Evolutionary conservation across 2,797 vertebrate genomes (phyloP), one percentile per base, ranked within the genome.

Genomic region (Oryzias sinensis): DNA sequence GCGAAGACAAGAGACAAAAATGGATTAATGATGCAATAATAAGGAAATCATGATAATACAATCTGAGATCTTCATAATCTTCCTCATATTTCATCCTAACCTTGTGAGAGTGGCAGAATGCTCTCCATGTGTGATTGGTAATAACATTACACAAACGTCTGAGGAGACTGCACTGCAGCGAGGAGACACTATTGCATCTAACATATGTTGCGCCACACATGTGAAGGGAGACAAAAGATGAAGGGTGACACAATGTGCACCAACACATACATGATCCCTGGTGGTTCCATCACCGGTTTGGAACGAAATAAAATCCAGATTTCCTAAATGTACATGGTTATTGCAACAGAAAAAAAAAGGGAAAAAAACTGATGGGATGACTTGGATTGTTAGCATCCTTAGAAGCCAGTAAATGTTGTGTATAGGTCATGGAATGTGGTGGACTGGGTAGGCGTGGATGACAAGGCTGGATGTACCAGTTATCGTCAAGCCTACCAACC

Each of bases 21-120:
- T 81, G 90, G 90, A 91, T 93, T 92, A 92, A 92, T 89, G 90
- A 90, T 84, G 83, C 80, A 88, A 91, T 89, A 90, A 90, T 87
- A 86, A 84, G 83, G 70, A 88, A 83, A 89, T 87, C 83, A 65
- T 76, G 77, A 90, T 88, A 90, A 91, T 85, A 87, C 81, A 86
- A 91, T 87, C 87, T 83, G 64, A 52, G 76, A 88, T 87, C 83
- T 86, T 75, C 74, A 85, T 86, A 89, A 90, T 87, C 74, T 68
- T 68, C 81, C 80, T 88, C 86, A 85, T 88, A 87, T 90, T 89
- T 90, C 86, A 90, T 78, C 70, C 77, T 85, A 91, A 90, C 87
- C 90, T 91, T 85, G 84, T 89, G 82, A 90, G 80, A 83, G 79
- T 49, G 79, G 81, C 85, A 78, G 82, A 80, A 88, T 77, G 81